Base-by-base conservation (phyloP, 2,888 invertebrate species). In the Pachymerium ferrugineum region DNA sequence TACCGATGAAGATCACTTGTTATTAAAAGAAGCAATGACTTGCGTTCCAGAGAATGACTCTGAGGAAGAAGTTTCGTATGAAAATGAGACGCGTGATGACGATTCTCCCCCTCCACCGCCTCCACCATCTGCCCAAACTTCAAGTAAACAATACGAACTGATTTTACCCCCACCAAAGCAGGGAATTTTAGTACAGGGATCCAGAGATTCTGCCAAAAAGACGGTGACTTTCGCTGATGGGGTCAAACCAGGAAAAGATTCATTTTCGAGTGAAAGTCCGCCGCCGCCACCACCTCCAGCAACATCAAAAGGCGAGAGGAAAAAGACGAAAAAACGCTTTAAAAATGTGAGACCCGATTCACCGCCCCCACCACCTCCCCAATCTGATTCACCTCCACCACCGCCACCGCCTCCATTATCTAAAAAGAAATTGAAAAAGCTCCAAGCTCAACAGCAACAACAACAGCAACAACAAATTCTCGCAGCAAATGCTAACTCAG, bases 171-270 rank as follows among this genome's bases (percentile, higher is more conserved):
- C 74, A 22, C 77, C 78, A 8, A 77, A 77, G 68, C 75, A 76
- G 16, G 78, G 78, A 10, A 78, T 78, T 70, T 31, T 78, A 10
- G 31, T 77, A 8, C 76, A 75, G 70, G 75, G 76, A 0, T 73
- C 75, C 25, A 47, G 77, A 1, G 77, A 78, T n/a, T 47, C n/a
- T 3, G 30, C 25, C 8, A 78, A 78, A 67, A 78, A 78, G 67
- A 76, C 76, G 0, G 78, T 78, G 19, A 78, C 78, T 5, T 78
- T 78, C 73, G 77, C 78, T 1, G 78, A 77, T 70, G 77, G 77
- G 22, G 70, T 78, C 38, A 77, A 76, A 19, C 78, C 77, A 0
- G 77, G 76, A 2, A 77, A 76, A 62, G 78, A 77, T 25, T 73
- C 70, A 19, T 73, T 72, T 33, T 72, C 71, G 12, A 62, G 29